Base-by-base conservation (phyloP, 2,113 vertebrate species). In the Rhombomys opimus region DNA sequence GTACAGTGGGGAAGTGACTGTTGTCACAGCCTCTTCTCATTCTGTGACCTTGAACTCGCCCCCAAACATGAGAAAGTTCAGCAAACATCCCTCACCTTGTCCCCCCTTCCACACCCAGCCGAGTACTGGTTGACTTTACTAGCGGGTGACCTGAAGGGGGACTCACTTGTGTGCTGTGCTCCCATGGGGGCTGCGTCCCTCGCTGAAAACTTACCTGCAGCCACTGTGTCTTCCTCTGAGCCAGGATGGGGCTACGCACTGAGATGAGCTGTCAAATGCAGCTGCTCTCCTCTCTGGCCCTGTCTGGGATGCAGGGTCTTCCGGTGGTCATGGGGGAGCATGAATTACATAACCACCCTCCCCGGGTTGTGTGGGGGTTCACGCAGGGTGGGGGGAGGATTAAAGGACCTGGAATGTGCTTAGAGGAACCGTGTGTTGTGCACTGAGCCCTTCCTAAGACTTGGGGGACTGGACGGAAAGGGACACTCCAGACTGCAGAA, bases 281-380 rank as follows among this genome's bases (percentile, higher is more conserved):
- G 13, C 10, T 4, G 23, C 27, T 54, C 20, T 8, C 18, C 61
- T 70, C 2, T 0, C 13, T 10, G 4, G 75, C 72, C n/a, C 54
- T 14, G 20, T 80, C 32, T 68, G 50, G 52, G 25, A 10, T 67
- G 2, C 2, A 1, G 18, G 38, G 35, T 30, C 80, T 75, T 86
- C 52, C 0, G 0, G 41, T 7, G 23, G 80, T 38, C 32, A 22
- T 5, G 72, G 46, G 27, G n/a, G 13, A 18, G 11, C 2, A 2
- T 12, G 1, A 13, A 23, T n/a, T 38, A 46, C 35, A 5, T 9
- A 78, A 10, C 30, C 6, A 20, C 25, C 57, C 7, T 22, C 35
- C 18, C 70, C 27, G n/a, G 52, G 32, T 23, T n/a, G 41, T 63
- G 30, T 78, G 10, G 13, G 17, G 20, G 4, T 23, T 46, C 46